Percentiles rank a stretch among this genome's conserved stretches.
Evolutionary conservation across 2,888 invertebrate species (phyloP).

Genomic region (Xylocampa areola): DNA sequence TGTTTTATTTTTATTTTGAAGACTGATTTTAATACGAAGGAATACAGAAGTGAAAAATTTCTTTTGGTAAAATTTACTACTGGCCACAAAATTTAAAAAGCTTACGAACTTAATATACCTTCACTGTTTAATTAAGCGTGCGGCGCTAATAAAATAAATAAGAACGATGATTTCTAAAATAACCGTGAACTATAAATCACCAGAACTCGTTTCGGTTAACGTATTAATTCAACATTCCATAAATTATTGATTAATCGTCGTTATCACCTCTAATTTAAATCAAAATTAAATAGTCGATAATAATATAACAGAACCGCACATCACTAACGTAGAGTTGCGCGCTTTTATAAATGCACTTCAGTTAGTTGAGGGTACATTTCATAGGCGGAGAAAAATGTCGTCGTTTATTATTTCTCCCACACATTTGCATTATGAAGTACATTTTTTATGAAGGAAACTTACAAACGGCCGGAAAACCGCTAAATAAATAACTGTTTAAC

Average conservation of each 20-base stretch:
- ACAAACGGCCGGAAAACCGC: slow-evolving; percentile 74
- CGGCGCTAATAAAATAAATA: slow-evolving; percentile 23
- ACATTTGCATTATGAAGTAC: slow-evolving; percentile 49
- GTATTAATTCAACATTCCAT: slow-evolving; percentile 39
- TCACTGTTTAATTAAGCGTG: slow-evolving; percentile 11
- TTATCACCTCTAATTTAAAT: slow-evolving; percentile 24
- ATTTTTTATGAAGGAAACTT: slow-evolving; percentile 44
- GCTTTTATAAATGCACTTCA: slow-evolving; percentile 69
- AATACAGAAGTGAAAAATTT: no score
- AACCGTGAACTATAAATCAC: slow-evolving; percentile 46
- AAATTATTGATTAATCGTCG: slow-evolving; percentile 21
- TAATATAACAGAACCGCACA: slow-evolving; percentile 28
- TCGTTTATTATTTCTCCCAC: slow-evolving; percentile 71
- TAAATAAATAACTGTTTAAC: slow-evolving; percentile 79
- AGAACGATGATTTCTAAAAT: slow-evolving; percentile 34
- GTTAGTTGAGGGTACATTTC: slow-evolving; percentile 62
- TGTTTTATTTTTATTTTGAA: no score
- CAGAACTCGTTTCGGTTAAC: slow-evolving; percentile 45
- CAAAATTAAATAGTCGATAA: slow-evolving; percentile 43
- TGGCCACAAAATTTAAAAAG: slow-evolving; percentile 11
- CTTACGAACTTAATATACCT: slow-evolving; percentile 1
- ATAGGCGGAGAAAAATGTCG: slow-evolving; percentile 62
- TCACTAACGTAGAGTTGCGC: slow-evolving; percentile 40
- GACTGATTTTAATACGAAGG: no score
- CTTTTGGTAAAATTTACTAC: slow-evolving; percentile 6